These are phyloP conservation scores for Sinocyclocheilus anshuiensis DNA, from an alignment of 2,113 vertebrate species.

Conservation along the genomic window DNA sequence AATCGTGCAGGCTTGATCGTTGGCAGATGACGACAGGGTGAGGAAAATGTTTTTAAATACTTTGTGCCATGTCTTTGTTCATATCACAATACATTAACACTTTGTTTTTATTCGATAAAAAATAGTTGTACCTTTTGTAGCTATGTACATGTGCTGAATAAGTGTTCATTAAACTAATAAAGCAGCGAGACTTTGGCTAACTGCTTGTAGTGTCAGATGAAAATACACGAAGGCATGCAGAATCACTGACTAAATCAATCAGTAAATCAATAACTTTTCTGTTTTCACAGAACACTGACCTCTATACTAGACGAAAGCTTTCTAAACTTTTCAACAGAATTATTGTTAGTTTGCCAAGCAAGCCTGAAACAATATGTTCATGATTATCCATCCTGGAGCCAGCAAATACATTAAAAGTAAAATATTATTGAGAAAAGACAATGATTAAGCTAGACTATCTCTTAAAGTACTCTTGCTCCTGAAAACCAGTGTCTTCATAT, in stretches of 20 bases:
- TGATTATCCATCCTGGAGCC: constrained; percentile 7
- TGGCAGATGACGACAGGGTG: background rate
- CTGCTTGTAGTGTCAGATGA: background rate
- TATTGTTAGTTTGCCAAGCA: background rate
- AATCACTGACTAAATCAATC: background rate
- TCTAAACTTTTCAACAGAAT: background rate
- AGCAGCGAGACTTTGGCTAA: background rate
- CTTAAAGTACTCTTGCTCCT: background rate
- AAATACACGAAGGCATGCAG: background rate
- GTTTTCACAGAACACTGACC: constrained; percentile 8
- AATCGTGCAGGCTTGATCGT: background rate
- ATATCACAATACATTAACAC: background rate
- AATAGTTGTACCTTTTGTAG: background rate
- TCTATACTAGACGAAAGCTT: background rate
- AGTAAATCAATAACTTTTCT: constrained; percentile 16
- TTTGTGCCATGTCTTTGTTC: background rate
- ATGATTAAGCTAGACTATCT: background rate
- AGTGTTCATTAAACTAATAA: background rate
- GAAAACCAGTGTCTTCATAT: background rate
- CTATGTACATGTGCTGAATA: background rate
- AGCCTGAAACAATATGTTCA: background rate
- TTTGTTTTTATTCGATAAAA: background rate
- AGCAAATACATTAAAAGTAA: background rate
- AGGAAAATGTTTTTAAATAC: background rate
- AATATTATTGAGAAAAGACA: background rate